A percentile compares a stretch with the other conserved stretches of the same genome.
phyloP scores from a whole-genome alignment of 1,140 invertebrate species.

The Linepithema humile region DNA sequence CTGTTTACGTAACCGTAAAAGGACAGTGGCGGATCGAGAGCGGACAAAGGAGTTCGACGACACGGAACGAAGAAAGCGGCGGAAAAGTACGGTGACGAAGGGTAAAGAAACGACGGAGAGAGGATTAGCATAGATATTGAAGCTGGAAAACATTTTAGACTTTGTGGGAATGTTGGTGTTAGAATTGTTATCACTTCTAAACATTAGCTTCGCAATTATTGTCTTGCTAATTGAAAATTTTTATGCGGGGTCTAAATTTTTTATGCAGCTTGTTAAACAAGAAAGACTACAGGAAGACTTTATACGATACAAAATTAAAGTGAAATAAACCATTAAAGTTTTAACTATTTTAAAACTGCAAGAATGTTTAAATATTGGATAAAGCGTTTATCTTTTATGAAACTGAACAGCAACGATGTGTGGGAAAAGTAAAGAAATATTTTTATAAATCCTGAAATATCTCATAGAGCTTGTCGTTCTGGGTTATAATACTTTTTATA shows the following conservation, averaged over 20 bases:
- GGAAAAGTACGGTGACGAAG: constrained; percentile 37
- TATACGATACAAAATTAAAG: neutral
- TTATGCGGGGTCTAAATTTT: neutral
- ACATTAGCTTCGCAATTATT: neutral
- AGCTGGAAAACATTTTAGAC: constrained; percentile 73
- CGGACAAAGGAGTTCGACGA: constrained; percentile 14
- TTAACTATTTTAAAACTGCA: neutral
- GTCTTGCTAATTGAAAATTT: neutral
- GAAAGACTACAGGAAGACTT: neutral
- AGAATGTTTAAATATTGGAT: neutral
- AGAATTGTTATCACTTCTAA: neutral
- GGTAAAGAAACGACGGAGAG: constrained; percentile 58
- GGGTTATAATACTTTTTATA: too few relatives aligned
- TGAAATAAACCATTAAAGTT: neutral
- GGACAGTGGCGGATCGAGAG: constrained; percentile 38
- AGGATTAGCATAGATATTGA: constrained; percentile 75
- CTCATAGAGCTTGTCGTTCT: neutral
- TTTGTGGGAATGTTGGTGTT: constrained; percentile 49
- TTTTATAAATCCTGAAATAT: neutral
- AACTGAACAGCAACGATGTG: neutral
- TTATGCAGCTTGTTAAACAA: neutral
- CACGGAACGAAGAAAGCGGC: constrained; percentile 51
- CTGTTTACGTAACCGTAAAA: constrained; percentile 57
- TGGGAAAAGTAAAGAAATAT: neutral
- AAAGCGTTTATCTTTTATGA: neutral